phyloP scores from a whole-genome alignment of 2,888 invertebrate genomes.

The Oscheius sp. region DNA sequence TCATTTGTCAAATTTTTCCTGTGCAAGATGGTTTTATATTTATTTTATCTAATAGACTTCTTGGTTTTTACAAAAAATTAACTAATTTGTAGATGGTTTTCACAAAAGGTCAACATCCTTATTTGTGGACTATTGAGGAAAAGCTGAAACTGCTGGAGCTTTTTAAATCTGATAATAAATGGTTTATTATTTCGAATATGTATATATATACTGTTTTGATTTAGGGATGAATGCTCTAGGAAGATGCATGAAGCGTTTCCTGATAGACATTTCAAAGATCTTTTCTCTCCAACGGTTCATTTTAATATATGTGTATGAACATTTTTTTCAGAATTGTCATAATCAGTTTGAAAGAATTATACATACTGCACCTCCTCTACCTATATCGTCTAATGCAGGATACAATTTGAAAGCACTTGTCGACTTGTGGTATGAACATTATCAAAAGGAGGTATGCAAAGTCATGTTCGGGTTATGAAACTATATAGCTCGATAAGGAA shows the following conservation, averaged over 20 bases:
- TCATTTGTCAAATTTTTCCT: too few relatives aligned
- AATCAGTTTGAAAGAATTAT: conserved; percentile 41
- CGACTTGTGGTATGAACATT: conserved; percentile 39
- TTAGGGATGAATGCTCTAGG: conserved; percentile 32
- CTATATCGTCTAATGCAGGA: conserved; percentile 26
- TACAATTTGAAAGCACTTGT: conserved; percentile 41
- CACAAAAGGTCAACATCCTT: neutral
- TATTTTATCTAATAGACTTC: too few relatives aligned
- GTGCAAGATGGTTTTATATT: too few relatives aligned
- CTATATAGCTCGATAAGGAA: conserved; percentile 26
- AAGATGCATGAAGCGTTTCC: conserved; percentile 32
- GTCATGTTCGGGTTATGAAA: neutral
- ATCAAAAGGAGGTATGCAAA: conserved; percentile 23
- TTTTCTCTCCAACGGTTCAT: conserved; percentile 42
- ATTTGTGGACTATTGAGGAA: neutral
- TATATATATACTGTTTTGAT: too few relatives aligned
- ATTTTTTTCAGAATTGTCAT: conserved; percentile 36
- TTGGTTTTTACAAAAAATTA: neutral
- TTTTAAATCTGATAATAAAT: neutral
- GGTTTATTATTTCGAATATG: neutral
- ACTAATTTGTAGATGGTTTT: neutral
- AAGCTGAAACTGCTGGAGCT: neutral
- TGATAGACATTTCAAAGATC: conserved; percentile 17
- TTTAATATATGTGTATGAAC: neutral
- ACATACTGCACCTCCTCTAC: conserved; percentile 31